phyloP scores from a whole-genome alignment of 2,888 invertebrate genomes.

The Phania funesta region DNA sequence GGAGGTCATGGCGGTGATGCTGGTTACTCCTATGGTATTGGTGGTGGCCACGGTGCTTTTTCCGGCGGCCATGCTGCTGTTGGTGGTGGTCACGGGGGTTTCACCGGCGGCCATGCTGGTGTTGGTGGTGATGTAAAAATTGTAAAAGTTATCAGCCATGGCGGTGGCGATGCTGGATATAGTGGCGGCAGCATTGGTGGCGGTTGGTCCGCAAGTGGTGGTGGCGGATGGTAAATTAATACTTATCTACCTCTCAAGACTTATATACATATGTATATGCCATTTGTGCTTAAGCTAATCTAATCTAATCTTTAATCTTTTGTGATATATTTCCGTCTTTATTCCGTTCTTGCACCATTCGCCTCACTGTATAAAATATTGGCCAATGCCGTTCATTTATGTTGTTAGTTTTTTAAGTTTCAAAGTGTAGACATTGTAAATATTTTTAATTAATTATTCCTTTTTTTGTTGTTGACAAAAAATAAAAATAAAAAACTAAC shows the following conservation, averaged over 20 bases:
- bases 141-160: conserved; percentile 68
- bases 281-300: conserved; percentile 4
- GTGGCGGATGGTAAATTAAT: conserved; percentile 47
- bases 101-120: conserved; percentile 34
- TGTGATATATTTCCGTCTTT: conserved; percentile 56
- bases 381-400: conserved; percentile 25
- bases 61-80: conserved; percentile 1
- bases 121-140: conserved; percentile 68
- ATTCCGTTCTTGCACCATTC: background rate
- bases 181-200: conserved; percentile 34
- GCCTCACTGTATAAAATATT: background rate
- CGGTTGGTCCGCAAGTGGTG: conserved; percentile 41
- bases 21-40: conserved; percentile 12
- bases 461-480: conserved; percentile 66
- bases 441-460: conserved; percentile 59
- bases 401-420: conserved; percentile 57
- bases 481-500: conserved; percentile 7
- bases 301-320: conserved; percentile 39
- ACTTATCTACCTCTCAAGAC: background rate
- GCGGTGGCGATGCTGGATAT: conserved; percentile 49
- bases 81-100: conserved; percentile 41
- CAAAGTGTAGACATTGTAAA: conserved; percentile 69
- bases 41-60: conserved; percentile 47
- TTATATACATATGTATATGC: conserved; percentile 9
- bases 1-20: conserved; percentile 37